Conservation (phyloP, 2,797 vertebrate genomes). For the Poeciliopsis paucimaculata region DNA sequence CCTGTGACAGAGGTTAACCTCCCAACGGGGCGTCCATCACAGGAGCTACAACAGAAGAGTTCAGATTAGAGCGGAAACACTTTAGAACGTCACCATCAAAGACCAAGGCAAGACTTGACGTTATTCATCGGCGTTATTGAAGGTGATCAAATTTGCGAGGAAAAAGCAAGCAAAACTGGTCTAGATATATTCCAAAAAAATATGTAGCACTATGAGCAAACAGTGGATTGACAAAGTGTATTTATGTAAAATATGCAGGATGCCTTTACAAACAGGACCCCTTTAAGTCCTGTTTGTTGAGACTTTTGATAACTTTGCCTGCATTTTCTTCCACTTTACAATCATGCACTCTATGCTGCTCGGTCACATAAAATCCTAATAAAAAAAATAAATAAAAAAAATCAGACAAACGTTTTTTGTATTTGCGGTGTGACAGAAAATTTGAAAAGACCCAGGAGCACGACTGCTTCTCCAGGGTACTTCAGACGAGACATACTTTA, state of each 20-base stretch:
- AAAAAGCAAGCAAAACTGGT: not conserved
- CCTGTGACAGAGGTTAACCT: not conserved
- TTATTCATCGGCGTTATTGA: not conserved
- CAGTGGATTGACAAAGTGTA: not conserved
- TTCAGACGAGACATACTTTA: constrained; percentile 41
- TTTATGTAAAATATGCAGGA: not conserved
- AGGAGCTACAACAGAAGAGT: not conserved
- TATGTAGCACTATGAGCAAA: not conserved
- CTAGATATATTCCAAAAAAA: not conserved
- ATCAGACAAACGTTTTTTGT: not conserved
- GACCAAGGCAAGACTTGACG: not conserved
- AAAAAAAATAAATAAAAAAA: not conserved
- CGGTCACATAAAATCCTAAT: not conserved
- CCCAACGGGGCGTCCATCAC: not conserved
- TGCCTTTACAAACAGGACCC: no score
- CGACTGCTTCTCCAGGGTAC: not conserved
- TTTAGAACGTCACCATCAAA: not conserved
- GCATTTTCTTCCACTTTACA: not conserved
- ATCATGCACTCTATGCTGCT: not conserved
- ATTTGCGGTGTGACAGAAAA: not conserved
- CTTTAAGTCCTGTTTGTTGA: not conserved
- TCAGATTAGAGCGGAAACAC: not conserved
- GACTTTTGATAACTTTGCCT: not conserved
- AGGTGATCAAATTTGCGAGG: no score
- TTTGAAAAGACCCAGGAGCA: not conserved